These are phyloP conservation scores for Characodon lateralis DNA, from an alignment of 2,797 vertebrate species.

Conservation along the genomic window DNA sequence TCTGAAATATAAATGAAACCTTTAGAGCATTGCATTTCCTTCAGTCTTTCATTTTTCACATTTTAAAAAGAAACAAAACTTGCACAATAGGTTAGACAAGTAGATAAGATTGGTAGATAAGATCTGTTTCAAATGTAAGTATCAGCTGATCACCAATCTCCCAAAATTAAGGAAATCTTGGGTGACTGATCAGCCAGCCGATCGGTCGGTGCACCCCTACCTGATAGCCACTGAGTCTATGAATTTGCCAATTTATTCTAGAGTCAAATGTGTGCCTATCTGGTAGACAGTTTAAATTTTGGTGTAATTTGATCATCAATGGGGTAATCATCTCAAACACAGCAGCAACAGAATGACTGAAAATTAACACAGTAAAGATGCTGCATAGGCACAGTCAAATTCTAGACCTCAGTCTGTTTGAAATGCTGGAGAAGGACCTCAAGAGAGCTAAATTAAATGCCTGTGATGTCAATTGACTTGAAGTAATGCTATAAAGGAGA, in stretches of 20 bases:
- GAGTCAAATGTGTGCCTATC: neutral
- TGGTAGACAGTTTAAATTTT: neutral
- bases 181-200: no score
- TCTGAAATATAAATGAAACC: no score
- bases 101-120: no score
- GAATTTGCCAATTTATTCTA: neutral
- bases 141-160: no score
- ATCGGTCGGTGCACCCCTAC: no score
- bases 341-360: neutral
- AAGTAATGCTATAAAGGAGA: neutral
- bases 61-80: no score
- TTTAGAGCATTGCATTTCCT: no score
- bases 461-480: neutral
- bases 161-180: no score
- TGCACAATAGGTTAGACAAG: no score
- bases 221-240: neutral
- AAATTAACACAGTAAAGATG: neutral
- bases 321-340: neutral
- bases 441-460: neutral
- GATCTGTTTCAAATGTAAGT: no score
- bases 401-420: neutral
- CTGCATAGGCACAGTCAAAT: neutral
- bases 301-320: neutral
- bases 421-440: neutral
- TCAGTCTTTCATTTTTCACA: no score